Base-by-base conservation (phyloP, 1,140 invertebrate genomes). In the Armadillidium nasatum region DNA sequence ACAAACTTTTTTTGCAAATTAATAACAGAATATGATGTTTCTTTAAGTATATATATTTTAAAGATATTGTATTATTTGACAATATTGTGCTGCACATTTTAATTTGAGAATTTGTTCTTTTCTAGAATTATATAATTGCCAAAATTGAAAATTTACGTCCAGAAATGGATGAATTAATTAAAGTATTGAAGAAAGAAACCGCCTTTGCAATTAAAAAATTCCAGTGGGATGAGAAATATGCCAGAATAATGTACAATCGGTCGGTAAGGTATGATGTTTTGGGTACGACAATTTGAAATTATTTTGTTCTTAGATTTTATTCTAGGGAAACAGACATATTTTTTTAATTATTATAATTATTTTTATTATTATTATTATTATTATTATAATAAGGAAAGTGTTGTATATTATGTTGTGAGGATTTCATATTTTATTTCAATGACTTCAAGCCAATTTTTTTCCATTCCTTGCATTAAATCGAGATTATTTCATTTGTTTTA, bases 141-240 rank as follows among this genome's bases (percentile, higher is more conserved):
- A 91, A 90, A 85, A 85, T 94, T 15, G 89, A 93, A 84, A 89
- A 89, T 81, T 84, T 95, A 19, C 87, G 89, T 69, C 82, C 88
- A 44, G 92, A 95, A 85, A 87, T 95, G 84, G 87, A 89, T 46
- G 87, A 89, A 10, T 84, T 93, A 74, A 88, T 88, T 0, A 87
- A 91, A 81, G 88, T 91, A 78, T 81, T 95, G 11, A 90, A 90
- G 81, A 86, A 84, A 66, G 92, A 95, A 85, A 89, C 90, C 0
- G 87, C 88, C 44, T 83, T 88, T 68, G 91, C 91, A 22, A 88
- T 88, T 60, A 88, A 87, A 79, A 84, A 88, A 54, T 90, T 88
- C 82, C 88, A 89, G 6, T 92, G 92, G 89, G 87, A 88, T 78
- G 88, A 92, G 82, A 87, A 87, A 74, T 87, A 89, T 83, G 89